Percentiles rank a stretch among this genome's conserved stretches.
phyloP scores from a whole-genome alignment of 2,888 invertebrate genomes.

The Napeogenes sylphis region DNA sequence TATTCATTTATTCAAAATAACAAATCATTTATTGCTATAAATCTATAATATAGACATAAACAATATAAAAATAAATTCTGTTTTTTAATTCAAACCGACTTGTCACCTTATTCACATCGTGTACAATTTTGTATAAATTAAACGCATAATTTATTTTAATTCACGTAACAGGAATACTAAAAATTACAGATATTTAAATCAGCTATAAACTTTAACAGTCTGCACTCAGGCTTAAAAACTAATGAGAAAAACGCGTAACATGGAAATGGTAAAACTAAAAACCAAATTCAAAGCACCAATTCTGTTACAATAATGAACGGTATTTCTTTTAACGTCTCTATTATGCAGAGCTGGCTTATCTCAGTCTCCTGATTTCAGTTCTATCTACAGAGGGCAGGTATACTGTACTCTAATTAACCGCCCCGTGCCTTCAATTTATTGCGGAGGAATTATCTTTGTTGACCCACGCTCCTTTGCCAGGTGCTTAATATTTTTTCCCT shows the following conservation, averaged over 20 bases:
- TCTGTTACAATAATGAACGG: conserved; percentile 29
- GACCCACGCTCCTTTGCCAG: conserved; percentile 56
- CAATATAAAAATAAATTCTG: too few species aligned
- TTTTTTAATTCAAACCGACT: too few species aligned
- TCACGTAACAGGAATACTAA: neutral
- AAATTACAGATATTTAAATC: neutral
- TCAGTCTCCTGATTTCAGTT: conserved; percentile 44
- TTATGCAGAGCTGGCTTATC: conserved; percentile 54
- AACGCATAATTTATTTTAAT: neutral
- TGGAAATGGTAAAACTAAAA: conserved; percentile 2
- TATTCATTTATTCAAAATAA: too few species aligned
- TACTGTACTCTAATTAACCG: conserved; percentile 52
- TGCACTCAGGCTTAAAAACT: conserved; percentile 5
- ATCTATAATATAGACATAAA: too few species aligned
- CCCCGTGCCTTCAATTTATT: conserved; percentile 57
- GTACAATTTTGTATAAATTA: too few species aligned
- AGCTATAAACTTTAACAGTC: neutral
- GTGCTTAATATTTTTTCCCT: conserved; percentile 52
- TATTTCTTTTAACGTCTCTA: conserved; percentile 60
- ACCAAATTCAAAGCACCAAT: conserved; percentile 11
- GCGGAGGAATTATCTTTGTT: conserved; percentile 67
- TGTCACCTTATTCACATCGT: too few species aligned
- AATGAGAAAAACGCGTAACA: conserved; percentile 3
- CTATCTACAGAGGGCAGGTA: conserved; percentile 53
- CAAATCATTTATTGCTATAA: too few species aligned